Conservation (phyloP, 2,113 vertebrate species). For the Zosterops lateralis region DNA sequence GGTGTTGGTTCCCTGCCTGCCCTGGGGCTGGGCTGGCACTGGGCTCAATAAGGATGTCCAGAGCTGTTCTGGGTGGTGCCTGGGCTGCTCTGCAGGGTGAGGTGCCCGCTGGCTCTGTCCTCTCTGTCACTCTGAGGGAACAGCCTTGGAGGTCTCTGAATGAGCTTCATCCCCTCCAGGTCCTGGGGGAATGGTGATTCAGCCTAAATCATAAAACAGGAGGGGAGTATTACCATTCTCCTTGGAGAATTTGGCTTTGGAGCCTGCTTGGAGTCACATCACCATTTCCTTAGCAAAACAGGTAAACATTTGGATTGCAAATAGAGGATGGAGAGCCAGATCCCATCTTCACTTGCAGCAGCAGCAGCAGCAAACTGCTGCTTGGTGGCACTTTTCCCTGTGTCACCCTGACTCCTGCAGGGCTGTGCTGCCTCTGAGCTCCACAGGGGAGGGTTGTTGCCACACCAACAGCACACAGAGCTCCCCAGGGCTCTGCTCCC, state of each 20-base stretch:
- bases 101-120: background rate
- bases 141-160: fast-evolving
- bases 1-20: background rate
- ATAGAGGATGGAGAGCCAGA: background rate
- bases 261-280: background rate
- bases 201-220: background rate
- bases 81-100: background rate
- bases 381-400: fast-evolving
- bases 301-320: background rate
- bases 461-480: background rate
- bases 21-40: background rate
- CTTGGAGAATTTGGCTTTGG: background rate
- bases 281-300: background rate
- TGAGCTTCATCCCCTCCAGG: background rate
- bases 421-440: background rate
- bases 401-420: background rate
- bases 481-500: background rate
- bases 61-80: background rate
- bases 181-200: background rate
- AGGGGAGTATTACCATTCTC: background rate
- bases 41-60: background rate
- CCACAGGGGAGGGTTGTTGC: background rate
- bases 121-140: background rate
- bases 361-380: background rate
- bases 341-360: background rate